Conservation (phyloP, 2,888 invertebrate species). For the Eilema caniola region DNA sequence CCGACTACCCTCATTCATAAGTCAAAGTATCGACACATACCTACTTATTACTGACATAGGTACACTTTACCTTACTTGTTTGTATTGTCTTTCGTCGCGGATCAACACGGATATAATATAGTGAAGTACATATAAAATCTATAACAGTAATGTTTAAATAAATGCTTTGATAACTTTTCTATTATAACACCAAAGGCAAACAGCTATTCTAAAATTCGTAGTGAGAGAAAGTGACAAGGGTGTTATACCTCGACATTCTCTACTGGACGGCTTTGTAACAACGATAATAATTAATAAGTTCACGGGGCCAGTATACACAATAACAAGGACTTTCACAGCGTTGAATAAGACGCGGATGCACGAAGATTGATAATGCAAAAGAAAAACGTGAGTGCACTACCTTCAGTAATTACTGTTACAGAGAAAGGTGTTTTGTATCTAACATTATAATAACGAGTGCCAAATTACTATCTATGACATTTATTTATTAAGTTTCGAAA, state of each 20-base stretch:
- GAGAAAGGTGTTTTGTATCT: constrained; percentile 75
- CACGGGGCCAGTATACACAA: constrained; percentile 60
- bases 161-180: constrained; percentile 51
- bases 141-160: constrained; percentile 38
- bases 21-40: constrained; percentile 1
- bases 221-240: constrained; percentile 44
- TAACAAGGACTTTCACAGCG: constrained; percentile 76
- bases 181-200: constrained; percentile 42
- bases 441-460: constrained; percentile 72
- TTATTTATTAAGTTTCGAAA: constrained; percentile 77
- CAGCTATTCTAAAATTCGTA: constrained; percentile 33
- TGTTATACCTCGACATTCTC: constrained; percentile 39
- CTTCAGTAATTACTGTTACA: constrained; percentile 73
- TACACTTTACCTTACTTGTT: background rate
- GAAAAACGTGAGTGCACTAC: constrained; percentile 72
- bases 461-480: constrained; percentile 79
- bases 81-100: background rate
- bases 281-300: constrained; percentile 67
- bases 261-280: constrained; percentile 52
- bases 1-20: constrained; percentile 3
- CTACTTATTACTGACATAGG: background rate
- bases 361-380: constrained; percentile 72
- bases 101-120: constrained; percentile 10
- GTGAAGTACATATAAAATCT: constrained; percentile 22
- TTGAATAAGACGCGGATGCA: constrained; percentile 67